Conservation (phyloP, 2,797 vertebrate genomes). For the Bovichtus diacanthus region DNA sequence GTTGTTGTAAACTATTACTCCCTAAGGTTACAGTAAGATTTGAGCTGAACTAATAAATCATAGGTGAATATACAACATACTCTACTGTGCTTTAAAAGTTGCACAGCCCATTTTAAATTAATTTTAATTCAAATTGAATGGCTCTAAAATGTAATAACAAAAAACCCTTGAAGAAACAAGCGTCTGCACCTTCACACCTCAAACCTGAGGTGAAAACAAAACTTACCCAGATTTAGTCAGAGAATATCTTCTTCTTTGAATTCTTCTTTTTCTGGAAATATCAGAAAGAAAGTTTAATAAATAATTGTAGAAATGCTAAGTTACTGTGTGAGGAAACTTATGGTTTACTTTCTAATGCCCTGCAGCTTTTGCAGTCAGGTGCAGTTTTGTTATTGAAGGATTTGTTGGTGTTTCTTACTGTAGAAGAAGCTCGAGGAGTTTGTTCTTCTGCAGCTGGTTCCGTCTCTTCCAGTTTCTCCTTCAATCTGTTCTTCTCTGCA, state of each 20-base stretch:
- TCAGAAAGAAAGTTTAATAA: neutral
- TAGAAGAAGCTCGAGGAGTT: constrained; percentile 6
- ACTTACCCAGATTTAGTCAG: constrained; percentile 41
- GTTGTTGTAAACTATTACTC: neutral
- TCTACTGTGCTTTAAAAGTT: neutral
- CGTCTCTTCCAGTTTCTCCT: constrained; percentile 12
- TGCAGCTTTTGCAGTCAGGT: too few species aligned
- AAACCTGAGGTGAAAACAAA: neutral
- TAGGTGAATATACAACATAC: neutral
- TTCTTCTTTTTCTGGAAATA: constrained; percentile 66
- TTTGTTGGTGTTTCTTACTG: constrained; percentile 23
- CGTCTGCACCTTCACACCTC: neutral
- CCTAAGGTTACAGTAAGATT: too few species aligned
- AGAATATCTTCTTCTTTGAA: constrained; percentile 42
- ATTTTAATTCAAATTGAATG: too few species aligned
- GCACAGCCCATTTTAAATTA: neutral
- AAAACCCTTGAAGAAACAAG: neutral
- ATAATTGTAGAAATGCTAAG: neutral
- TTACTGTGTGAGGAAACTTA: too few species aligned
- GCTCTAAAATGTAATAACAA: neutral
- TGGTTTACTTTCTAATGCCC: too few species aligned
- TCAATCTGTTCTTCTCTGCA: constrained; percentile 59
- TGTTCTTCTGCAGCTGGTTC: constrained; percentile 17
- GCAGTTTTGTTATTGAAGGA: too few species aligned
- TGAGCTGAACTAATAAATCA: too few species aligned